These are phyloP conservation scores for Phalacrocorax carbo DNA, from an alignment of 2,113 vertebrate species.

Conservation along the genomic window DNA sequence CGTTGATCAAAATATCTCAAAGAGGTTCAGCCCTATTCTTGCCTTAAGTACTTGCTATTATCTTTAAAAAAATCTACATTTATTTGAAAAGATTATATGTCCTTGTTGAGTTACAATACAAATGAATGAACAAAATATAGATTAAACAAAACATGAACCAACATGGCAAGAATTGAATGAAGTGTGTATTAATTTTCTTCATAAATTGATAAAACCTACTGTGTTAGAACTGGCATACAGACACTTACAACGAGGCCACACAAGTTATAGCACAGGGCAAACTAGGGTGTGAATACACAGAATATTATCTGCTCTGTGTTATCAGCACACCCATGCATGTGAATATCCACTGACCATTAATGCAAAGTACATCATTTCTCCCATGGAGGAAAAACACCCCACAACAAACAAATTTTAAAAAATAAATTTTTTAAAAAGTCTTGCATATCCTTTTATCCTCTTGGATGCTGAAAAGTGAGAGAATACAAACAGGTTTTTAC, in stretches of 20 bases:
- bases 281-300: background rate
- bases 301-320: background rate
- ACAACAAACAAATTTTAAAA: background rate
- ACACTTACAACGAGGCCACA: background rate
- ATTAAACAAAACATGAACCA: background rate
- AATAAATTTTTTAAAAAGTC: background rate
- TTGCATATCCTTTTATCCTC: background rate
- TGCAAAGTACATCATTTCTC: background rate
- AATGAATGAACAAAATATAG: background rate
- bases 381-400: fast-evolving
- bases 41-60: background rate
- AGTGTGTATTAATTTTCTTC: background rate
- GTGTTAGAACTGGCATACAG: background rate
- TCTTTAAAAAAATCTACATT: background rate
- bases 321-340: background rate
- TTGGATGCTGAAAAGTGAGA: background rate
- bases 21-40: background rate
- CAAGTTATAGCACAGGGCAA: background rate
- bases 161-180: background rate
- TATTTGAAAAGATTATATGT: background rate
- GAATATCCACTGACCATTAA: background rate
- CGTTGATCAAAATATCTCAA: background rate
- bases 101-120: background rate
- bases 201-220: background rate
- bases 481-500: background rate